Evolutionary conservation across 1,140 invertebrate species (phyloP).

Genomic region (Macrostomum lignano): DNA sequence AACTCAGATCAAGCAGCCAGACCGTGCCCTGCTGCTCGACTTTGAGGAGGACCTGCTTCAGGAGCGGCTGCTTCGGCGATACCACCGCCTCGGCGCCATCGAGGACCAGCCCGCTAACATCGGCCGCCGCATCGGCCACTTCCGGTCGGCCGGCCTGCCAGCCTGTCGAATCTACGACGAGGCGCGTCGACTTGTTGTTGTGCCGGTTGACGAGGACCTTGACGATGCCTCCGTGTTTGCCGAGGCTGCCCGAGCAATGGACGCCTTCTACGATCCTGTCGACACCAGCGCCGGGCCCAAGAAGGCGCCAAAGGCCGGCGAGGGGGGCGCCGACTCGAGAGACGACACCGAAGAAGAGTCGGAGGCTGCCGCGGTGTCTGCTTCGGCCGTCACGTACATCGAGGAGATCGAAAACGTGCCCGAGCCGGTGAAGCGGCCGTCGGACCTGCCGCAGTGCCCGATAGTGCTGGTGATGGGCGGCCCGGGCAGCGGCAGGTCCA

Average conservation of each 20-base stretch:
- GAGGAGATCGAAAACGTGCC: no score
- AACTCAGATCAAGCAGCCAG: not conserved
- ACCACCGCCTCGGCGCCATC: not conserved
- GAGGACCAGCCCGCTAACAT: not conserved
- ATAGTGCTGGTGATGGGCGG: constrained; percentile 20
- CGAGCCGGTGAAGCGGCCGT: no score
- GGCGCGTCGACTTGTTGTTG: not conserved
- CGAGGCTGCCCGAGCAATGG: no score
- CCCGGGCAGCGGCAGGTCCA: constrained; percentile 17
- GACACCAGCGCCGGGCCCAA: no score
- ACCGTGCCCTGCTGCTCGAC: not conserved
- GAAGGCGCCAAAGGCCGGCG: no score
- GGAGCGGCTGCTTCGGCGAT: not conserved
- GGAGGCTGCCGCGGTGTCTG: no score
- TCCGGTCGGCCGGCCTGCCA: not conserved
- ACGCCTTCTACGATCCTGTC: no score
- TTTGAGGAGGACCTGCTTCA: not conserved
- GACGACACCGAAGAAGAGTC: no score
- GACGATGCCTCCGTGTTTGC: no score
- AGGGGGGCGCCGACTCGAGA: no score
- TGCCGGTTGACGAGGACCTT: no score
- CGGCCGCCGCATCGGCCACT: not conserved
- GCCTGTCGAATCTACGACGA: constrained; percentile 1
- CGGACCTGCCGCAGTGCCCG: constrained; percentile 13
- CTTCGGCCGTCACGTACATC: no score